Evolutionary conservation across 2,113 vertebrate genomes (phyloP).

Genomic region (Psettodes erumei): DNA sequence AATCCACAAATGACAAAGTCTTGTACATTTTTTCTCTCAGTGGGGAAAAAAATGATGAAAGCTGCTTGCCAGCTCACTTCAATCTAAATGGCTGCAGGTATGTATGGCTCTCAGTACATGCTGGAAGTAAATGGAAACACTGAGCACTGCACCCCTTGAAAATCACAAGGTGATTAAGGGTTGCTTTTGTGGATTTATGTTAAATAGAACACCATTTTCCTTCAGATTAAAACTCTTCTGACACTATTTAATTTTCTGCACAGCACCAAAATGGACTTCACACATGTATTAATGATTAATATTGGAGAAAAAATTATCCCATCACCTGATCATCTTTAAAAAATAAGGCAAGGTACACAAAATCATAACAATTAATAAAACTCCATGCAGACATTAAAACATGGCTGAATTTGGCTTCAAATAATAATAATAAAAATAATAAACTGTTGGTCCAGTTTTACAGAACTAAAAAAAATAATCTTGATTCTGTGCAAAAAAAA

Average conservation of each 20-base stretch:
- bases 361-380: conserved; percentile 42
- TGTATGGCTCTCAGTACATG: too few species aligned
- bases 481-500: conserved; percentile 61
- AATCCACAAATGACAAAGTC: conserved; percentile 1
- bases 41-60: conserved; percentile 7
- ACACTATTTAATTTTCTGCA: conserved; percentile 53
- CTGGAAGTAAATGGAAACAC: conserved; percentile 60
- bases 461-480: conserved; percentile 23
- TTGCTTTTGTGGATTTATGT: conserved; percentile 21
- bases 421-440: conserved; percentile 24
- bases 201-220: conserved; percentile 35
- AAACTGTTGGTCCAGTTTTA: conserved; percentile 55
- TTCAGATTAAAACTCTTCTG: conserved; percentile 45
- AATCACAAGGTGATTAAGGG: conserved; percentile 31
- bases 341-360: conserved; percentile 72
- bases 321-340: conserved; percentile 65
- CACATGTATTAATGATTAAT: conserved; percentile 39
- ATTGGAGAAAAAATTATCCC: conserved; percentile 23
- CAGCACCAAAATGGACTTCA: conserved; percentile 55
- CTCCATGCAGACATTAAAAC: conserved; percentile 67
- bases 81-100: not conserved
- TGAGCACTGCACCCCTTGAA: conserved; percentile 47
- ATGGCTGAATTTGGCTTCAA: conserved; percentile 68
- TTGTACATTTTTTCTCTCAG: conserved; percentile 4
- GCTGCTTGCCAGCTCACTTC: not conserved